phyloP scores from a whole-genome alignment of 2,797 vertebrate species.

The Molossus alvarezi region DNA sequence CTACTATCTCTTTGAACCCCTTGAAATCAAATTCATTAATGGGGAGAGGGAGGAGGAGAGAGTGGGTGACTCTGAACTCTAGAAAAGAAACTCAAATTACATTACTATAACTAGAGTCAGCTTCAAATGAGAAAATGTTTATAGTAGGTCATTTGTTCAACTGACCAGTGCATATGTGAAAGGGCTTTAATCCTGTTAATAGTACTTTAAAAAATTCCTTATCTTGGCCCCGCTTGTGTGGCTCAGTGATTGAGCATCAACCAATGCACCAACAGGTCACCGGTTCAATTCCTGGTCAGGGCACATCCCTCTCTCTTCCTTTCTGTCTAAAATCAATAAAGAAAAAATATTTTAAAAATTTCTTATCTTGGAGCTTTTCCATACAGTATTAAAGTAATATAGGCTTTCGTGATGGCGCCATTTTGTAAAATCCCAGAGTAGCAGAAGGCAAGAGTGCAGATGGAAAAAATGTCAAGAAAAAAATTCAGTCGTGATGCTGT shows the following conservation, averaged over 20 bases:
- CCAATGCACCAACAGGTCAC: too few relatives aligned
- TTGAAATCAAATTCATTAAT: conserved; percentile 70
- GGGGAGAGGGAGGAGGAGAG: not conserved
- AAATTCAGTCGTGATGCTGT: conserved; percentile 55
- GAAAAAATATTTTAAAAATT: not conserved
- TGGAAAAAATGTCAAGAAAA: conserved; percentile 48
- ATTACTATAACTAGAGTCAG: not conserved
- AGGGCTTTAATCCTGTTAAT: conserved; percentile 8
- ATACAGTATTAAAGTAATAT: not conserved
- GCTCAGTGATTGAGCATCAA: too few relatives aligned
- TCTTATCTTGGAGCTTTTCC: conserved; percentile 16
- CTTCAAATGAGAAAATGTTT: conserved; percentile 62
- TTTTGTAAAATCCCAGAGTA: conserved; percentile 55
- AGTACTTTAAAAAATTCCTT: conserved; percentile 28
- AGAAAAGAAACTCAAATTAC: conserved; percentile 16
- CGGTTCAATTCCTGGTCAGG: too few relatives aligned
- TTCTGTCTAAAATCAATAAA: too few relatives aligned
- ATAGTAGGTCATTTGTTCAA: not conserved
- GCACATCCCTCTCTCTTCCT: too few relatives aligned
- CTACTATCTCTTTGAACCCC: not conserved
- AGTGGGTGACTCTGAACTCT: not conserved
- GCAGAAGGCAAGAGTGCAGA: conserved; percentile 9
- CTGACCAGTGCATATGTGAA: not conserved
- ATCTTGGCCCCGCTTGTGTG: not conserved
- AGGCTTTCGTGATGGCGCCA: conserved; percentile 14